These are phyloP conservation scores for Choloepus didactylus DNA, from an alignment of 2,797 vertebrate genomes.

Conservation along the genomic window DNA sequence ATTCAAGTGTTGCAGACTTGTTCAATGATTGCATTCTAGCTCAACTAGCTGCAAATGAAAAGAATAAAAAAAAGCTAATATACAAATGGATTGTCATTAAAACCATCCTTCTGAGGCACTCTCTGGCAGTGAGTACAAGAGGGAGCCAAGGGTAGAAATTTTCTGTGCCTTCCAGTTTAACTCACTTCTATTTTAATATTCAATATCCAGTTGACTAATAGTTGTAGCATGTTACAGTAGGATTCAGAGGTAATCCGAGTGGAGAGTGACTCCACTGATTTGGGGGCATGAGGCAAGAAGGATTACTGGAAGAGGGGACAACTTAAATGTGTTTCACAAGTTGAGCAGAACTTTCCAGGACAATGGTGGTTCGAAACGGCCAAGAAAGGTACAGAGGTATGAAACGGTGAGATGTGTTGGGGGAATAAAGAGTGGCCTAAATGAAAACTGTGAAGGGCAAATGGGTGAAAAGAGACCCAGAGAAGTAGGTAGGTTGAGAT, in stretches of 20 bases:
- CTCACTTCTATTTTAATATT: constrained; percentile 51
- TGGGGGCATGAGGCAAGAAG: background rate
- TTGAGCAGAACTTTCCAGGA: constrained; percentile 28
- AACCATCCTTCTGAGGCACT: background rate
- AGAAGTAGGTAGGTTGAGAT: background rate
- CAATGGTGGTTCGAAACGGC: background rate
- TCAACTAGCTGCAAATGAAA: constrained; percentile 31
- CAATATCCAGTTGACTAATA: constrained; percentile 33
- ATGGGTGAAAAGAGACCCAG: background rate
- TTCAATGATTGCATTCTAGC: background rate
- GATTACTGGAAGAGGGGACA: background rate
- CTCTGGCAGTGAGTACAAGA: background rate
- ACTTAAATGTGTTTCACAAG: constrained; percentile 45
- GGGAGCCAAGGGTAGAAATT: background rate
- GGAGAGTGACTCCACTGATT: background rate
- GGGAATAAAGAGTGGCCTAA: background rate
- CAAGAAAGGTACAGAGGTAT: background rate
- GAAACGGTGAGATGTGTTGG: background rate
- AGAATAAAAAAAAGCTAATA: constrained; percentile 12
- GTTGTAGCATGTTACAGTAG: background rate
- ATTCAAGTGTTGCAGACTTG: background rate
- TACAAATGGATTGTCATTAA: constrained; percentile 18
- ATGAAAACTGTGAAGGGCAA: background rate
- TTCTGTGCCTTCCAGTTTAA: background rate
- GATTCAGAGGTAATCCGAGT: background rate